A percentile compares a stretch with the other conserved stretches of the same genome.
Evolutionary conservation across 37 sponge, comb jelly and placozoan species (phyloP).

Genomic region (Hexactinellida sp.): DNA sequence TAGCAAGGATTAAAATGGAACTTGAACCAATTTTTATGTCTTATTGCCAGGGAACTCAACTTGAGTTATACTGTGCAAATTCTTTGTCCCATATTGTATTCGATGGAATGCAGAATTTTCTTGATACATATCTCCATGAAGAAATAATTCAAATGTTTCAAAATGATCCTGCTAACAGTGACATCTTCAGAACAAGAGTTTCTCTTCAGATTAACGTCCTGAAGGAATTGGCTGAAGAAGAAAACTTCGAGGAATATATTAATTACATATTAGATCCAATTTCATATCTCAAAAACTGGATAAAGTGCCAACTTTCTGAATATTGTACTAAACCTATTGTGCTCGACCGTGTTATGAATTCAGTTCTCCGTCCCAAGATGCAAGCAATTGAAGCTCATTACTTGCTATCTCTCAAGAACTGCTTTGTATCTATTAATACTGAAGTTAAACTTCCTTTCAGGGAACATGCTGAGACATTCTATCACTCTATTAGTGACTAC

Average conservation of each 20-base stretch:
- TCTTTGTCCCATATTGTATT: not conserved
- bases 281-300: not conserved
- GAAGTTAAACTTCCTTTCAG: not conserved
- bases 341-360: not conserved
- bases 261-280: not conserved
- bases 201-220: not conserved
- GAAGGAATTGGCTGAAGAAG: not conserved
- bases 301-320: not conserved
- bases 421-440: not conserved
- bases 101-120: not conserved
- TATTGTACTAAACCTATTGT: not conserved
- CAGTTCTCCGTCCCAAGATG: not conserved
- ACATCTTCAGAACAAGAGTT: not conserved
- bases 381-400: not conserved
- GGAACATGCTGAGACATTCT: not conserved
- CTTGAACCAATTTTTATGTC: not conserved
- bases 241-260: not conserved
- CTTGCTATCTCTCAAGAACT: not conserved
- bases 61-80: not conserved
- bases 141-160: not conserved
- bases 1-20: not conserved
- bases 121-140: not conserved
- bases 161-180: not conserved
- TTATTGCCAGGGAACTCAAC: not conserved
- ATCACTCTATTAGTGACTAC: not conserved